Evolutionary conservation across 2,888 invertebrate genomes (phyloP).

Genomic region (Epistrophe grossulariae): DNA sequence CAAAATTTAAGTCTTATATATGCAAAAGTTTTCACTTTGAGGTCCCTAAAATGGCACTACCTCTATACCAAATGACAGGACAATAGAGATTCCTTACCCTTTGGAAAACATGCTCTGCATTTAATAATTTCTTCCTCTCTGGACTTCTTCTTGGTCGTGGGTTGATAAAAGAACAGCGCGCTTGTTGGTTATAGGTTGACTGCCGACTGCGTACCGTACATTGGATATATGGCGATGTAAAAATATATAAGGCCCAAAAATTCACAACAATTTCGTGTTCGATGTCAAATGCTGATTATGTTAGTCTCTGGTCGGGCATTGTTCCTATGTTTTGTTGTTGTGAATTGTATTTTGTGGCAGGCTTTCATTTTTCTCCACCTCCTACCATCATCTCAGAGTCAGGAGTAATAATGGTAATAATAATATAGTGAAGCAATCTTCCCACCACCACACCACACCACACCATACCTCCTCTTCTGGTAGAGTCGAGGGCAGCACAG

Average conservation of each 20-base stretch:
- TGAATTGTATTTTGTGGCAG: conserved; percentile 12
- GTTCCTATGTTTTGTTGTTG: conserved; percentile 34
- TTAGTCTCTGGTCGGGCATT: conserved; percentile 56
- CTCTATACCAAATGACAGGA: conserved; percentile 59
- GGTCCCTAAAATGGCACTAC: conserved; percentile 72
- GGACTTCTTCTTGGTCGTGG: conserved; percentile 48
- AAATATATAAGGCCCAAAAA: conserved; percentile 31
- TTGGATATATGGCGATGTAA: conserved; percentile 8
- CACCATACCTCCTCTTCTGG: not conserved
- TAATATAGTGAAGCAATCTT: conserved; percentile 73
- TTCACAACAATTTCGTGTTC: conserved; percentile 70
- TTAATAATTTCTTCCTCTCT: conserved; percentile 48
- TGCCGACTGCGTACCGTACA: not conserved
- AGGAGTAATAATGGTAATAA: conserved; percentile 69
- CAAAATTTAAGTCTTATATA: conserved; percentile 2
- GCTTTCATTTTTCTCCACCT: conserved; percentile 65
- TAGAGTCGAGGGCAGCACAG: not conserved
- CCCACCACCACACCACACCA: conserved; percentile 31
- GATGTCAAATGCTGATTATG: conserved; percentile 76
- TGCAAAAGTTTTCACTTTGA: conserved; percentile 49
- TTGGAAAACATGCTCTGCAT: conserved; percentile 40
- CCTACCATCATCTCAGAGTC: conserved; percentile 25
- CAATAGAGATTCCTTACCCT: conserved; percentile 61
- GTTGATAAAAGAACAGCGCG: conserved; percentile 60
- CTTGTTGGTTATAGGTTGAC: not conserved